A percentile compares a stretch with the other conserved stretches of the same genome.
These are phyloP conservation scores for Ia io DNA, from an alignment of 2,113 vertebrate species.

Conservation along the genomic window DNA sequence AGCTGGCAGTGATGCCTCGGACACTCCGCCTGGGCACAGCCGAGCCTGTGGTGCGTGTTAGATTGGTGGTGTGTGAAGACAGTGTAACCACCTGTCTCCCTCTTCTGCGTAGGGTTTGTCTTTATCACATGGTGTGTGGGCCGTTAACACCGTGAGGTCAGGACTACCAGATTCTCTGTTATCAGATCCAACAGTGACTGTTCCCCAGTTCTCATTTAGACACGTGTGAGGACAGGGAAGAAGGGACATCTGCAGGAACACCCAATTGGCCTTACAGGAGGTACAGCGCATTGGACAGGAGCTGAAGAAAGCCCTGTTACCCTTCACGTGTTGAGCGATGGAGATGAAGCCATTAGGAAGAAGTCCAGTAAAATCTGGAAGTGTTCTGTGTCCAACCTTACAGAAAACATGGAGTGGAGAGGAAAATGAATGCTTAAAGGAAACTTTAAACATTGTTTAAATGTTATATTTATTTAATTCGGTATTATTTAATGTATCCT, in stretches of 20 bases:
- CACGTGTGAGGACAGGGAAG: background rate
- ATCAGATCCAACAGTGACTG: background rate
- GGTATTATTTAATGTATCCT: background rate
- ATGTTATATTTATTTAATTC: background rate
- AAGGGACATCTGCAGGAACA: background rate
- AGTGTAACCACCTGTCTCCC: too few relatives aligned
- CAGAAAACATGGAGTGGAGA: background rate
- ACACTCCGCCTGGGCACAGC: too few relatives aligned
- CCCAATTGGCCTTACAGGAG: background rate
- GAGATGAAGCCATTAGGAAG: background rate
- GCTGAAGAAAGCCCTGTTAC: background rate
- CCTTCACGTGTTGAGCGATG: background rate
- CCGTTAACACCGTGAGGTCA: too few relatives aligned
- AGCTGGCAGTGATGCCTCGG: accelerated
- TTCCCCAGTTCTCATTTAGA: background rate
- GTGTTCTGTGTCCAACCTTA: background rate
- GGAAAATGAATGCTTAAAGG: background rate
- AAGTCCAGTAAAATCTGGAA: background rate
- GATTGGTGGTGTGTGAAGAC: background rate
- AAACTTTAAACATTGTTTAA: too few relatives aligned
- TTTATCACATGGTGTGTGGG: too few relatives aligned
- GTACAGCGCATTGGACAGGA: background rate
- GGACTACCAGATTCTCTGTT: background rate
- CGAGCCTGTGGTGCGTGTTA: background rate
- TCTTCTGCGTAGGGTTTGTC: too few relatives aligned